Conservation (phyloP, 2,888 invertebrate species). For the Piscicola geometra region DNA sequence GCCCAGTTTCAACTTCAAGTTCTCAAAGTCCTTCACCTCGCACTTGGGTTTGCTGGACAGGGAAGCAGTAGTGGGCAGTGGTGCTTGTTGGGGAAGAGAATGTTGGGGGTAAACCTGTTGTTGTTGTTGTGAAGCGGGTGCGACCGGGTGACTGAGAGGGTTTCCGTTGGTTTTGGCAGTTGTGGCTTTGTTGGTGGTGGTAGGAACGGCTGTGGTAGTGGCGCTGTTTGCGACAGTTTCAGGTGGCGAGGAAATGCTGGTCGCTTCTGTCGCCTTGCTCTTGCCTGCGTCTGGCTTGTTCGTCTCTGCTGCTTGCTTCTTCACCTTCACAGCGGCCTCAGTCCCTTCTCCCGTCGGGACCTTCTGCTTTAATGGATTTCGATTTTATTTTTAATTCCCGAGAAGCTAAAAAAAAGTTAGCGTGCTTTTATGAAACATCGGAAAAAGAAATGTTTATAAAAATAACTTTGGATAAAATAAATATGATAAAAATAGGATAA, state of each 20-base stretch:
- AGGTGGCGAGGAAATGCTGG: not conserved
- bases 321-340: not conserved
- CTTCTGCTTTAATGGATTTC: no score
- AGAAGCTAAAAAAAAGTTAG: no score
- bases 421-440: no score
- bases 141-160: no score
- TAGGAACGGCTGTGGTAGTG: not conserved
- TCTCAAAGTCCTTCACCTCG: slow-evolving; percentile 42
- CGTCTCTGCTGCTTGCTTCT: not conserved
- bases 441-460: no score
- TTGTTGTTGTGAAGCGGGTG: not conserved
- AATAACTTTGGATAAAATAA: no score
- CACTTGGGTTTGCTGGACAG: slow-evolving; percentile 23
- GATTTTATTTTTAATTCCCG: no score
- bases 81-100: not conserved
- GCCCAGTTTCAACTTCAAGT: slow-evolving; percentile 43
- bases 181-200: not conserved
- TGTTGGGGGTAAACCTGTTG: not conserved
- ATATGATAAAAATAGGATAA: no score
- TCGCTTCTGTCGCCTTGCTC: not conserved
- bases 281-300: not conserved
- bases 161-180: not conserved
- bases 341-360: not conserved
- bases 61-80: not conserved
- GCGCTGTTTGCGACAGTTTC: not conserved